phyloP scores from a whole-genome alignment of 2,113 vertebrate species.

The Calidris pugnax region DNA sequence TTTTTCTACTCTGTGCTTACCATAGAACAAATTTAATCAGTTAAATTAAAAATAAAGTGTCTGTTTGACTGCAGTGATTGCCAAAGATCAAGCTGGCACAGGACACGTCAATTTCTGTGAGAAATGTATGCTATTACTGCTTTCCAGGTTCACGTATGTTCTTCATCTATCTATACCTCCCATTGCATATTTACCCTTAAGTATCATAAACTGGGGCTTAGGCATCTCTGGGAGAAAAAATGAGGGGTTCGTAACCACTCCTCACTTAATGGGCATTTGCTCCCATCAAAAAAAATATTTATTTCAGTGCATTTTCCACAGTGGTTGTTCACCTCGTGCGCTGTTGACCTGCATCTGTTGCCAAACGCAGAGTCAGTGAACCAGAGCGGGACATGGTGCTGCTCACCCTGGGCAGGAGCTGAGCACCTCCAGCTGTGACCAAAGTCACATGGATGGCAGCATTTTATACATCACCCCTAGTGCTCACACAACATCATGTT shows the following conservation, averaged over 20 bases:
- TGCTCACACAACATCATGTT: neutral
- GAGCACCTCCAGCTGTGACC: neutral
- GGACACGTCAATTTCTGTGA: neutral
- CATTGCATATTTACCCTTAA: neutral
- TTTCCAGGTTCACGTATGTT: neutral
- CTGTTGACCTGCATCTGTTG: neutral
- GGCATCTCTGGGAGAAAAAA: neutral
- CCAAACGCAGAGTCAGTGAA: neutral
- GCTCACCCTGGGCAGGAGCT: neutral
- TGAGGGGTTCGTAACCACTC: neutral
- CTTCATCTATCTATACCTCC: neutral
- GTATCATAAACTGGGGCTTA: too few relatives aligned
- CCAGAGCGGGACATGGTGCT: fast-evolving
- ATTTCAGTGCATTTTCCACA: neutral
- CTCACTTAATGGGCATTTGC: neutral
- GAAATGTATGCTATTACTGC: neutral
- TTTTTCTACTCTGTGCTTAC: neutral
- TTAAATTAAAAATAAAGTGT: neutral
- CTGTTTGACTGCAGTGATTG: neutral
- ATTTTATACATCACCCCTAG: neutral
- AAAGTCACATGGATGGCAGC: neutral
- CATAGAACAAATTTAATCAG: neutral
- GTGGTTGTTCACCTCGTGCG: neutral
- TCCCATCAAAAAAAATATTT: neutral
- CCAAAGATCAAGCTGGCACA: neutral